Evolutionary conservation across 2,113 vertebrate species (phyloP), one percentile per base, ranked within the genome.

Genomic region (Rhinolophus sinicus): DNA sequence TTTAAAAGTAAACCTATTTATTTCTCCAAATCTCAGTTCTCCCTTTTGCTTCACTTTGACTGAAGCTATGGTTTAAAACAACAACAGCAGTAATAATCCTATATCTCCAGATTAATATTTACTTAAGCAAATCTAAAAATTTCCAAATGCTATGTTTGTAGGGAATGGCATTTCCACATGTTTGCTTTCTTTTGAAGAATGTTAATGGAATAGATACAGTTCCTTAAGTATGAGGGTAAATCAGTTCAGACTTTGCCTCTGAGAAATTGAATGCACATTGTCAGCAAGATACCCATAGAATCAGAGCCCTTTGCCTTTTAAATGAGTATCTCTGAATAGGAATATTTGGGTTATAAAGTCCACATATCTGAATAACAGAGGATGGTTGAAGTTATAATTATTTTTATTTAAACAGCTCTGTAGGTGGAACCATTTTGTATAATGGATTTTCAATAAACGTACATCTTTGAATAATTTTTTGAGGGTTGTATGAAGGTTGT

Each of bases 1-100:
- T 93, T 95, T 91, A 93, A 93, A 94, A 86, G 91, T 40, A 93
- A 62, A 38, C 65, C 11, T 65, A 1, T 80, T 72, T 62, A 14
- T 69, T 67, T 2, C 47, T 24, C 62, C 21, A 24, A 52, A 38
- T 85, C n/a, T 76, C 38, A 19, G 33, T 38, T 12, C 15, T 47
- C 40, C 56, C 18, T n/a, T 90, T 90, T 84, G 38, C 6, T 76
- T 85, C 38, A 47, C 47, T 73, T 44, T 54, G 19, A 77, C 21
- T 60, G 33, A 64, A 64, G 9, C 64, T 47, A 0, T 13, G 5
- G 7, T 26, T 60, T 75, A 54, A 33, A 88, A 26, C 14, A 78
- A 16, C 52, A 38, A 19, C n/a, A 21, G 26, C 1, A 52, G 33
- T 44, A 6, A 18, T 30, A 33, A 78, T n/a, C n/a, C 47, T 24